phyloP scores from a whole-genome alignment of 2,797 vertebrate genomes.

The Poeciliopsis paucimaculata region DNA sequence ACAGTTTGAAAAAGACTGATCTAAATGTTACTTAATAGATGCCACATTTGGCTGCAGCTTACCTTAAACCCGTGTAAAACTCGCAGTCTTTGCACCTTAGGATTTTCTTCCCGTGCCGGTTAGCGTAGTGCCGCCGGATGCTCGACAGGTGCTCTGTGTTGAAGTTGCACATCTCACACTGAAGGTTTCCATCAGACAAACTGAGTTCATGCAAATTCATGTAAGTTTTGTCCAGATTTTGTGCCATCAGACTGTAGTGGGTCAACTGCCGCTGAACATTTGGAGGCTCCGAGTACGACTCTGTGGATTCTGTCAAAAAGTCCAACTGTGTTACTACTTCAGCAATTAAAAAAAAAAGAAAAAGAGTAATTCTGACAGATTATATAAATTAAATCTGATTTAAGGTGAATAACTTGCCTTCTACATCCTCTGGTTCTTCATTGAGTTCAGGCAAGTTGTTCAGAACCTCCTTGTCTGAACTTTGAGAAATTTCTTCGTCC shows the following conservation, averaged over 20 bases:
- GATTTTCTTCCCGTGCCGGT: slow-evolving; percentile 90
- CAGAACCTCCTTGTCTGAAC: slow-evolving; percentile 77
- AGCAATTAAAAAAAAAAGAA: neutral
- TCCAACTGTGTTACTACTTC: slow-evolving; percentile 29
- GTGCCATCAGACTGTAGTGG: slow-evolving; percentile 86
- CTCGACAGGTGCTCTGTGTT: slow-evolving; percentile 87
- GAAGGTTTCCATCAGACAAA: slow-evolving; percentile 68
- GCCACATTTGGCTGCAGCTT: slow-evolving; percentile 46
- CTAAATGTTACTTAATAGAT: neutral
- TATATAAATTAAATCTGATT: neutral
- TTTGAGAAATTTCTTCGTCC: slow-evolving; percentile 82
- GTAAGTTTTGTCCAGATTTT: slow-evolving; percentile 68
- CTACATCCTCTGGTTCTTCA: slow-evolving; percentile 33
- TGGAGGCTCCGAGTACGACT: slow-evolving; percentile 86
- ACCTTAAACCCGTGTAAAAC: slow-evolving; percentile 91
- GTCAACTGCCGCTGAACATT: slow-evolving; percentile 91
- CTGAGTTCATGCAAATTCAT: slow-evolving; percentile 46
- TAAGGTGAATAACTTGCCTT: slow-evolving; percentile 49
- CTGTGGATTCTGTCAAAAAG: slow-evolving; percentile 73
- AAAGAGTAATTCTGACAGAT: neutral
- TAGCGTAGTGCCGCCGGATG: slow-evolving; percentile 89
- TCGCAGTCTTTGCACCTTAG: slow-evolving; percentile 91
- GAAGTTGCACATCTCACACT: slow-evolving; percentile 94
- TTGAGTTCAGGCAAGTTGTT: slow-evolving; percentile 48
- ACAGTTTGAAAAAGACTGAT: neutral